phyloP scores from a whole-genome alignment of 30 jellyfish, hydroid and myxozoan genomes.

The Chironex yamaguchii region DNA sequence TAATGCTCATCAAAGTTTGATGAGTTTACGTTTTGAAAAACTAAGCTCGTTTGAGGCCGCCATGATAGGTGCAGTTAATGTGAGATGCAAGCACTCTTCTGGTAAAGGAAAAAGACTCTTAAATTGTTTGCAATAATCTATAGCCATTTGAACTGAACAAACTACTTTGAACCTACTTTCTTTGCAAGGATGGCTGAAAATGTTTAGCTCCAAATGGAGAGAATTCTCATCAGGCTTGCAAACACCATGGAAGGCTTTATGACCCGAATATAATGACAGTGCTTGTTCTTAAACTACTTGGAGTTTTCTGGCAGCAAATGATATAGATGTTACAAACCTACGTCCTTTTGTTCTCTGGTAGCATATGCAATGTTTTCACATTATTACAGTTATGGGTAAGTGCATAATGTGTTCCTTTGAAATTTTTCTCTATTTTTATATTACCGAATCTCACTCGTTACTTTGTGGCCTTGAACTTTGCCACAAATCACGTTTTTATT shows the following conservation, averaged over 20 bases:
- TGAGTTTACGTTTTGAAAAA: conserved; percentile 39
- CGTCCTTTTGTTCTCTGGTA: too few relatives aligned
- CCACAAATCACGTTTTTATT: too few relatives aligned
- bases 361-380: too few relatives aligned
- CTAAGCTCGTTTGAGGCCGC: conserved; percentile 44
- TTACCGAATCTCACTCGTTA: too few relatives aligned
- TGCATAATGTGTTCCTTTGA: too few relatives aligned
- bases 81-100: too few relatives aligned
- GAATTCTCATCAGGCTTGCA: conserved; percentile 30
- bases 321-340: too few relatives aligned
- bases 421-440: too few relatives aligned
- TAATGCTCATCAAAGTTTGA: conserved; percentile 15
- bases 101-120: conserved; percentile 21
- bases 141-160: conserved; percentile 7
- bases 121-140: background rate
- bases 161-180: background rate
- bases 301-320: too few relatives aligned
- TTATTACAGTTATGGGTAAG: too few relatives aligned
- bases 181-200: conserved; percentile 44
- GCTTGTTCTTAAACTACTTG: too few relatives aligned
- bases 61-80: conserved; percentile 45
- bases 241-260: conserved; percentile 17
- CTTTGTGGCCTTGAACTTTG: too few relatives aligned
- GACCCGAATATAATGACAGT: conserved; percentile 26
- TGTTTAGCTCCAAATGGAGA: conserved; percentile 17